A percentile compares a stretch with the other conserved stretches of the same genome.
phyloP scores from a whole-genome alignment of 2,797 vertebrate genomes.

The Silurus lanzhouensis region DNA sequence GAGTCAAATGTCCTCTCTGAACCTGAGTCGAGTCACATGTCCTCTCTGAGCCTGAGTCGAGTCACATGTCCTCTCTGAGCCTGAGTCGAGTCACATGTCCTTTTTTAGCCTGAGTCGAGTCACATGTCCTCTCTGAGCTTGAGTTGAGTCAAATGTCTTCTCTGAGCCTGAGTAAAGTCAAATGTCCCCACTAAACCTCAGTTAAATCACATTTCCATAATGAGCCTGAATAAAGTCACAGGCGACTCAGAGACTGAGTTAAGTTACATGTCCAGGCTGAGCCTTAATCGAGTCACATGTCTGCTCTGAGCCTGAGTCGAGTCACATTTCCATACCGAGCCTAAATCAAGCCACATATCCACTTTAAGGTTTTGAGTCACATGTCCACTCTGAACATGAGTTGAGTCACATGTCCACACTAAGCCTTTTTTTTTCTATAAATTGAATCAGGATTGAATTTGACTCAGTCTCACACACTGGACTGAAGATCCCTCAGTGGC shows the following conservation, averaged over 20 bases:
- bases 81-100: neutral
- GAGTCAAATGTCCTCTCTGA: neutral
- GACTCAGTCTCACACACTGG: neutral
- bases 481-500: neutral
- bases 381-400: no score
- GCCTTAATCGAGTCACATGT: neutral
- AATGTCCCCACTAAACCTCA: no score
- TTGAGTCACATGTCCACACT: neutral
- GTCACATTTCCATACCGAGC: neutral
- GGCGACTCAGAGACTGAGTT: neutral
- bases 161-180: no score
- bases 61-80: neutral
- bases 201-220: no score
- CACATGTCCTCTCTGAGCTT: no score
- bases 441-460: neutral
- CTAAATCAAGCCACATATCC: neutral
- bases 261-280: no score
- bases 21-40: neutral
- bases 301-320: neutral
- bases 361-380: neutral
- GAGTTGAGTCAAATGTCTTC: no score
- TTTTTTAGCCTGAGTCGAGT: no score
- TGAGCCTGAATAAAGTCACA: no score
- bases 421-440: neutral
- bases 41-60: neutral